Percentiles rank a stretch among this genome's conserved stretches.
phyloP scores from a whole-genome alignment of 2,888 invertebrate genomes.

The Lydus trimaculatus region DNA sequence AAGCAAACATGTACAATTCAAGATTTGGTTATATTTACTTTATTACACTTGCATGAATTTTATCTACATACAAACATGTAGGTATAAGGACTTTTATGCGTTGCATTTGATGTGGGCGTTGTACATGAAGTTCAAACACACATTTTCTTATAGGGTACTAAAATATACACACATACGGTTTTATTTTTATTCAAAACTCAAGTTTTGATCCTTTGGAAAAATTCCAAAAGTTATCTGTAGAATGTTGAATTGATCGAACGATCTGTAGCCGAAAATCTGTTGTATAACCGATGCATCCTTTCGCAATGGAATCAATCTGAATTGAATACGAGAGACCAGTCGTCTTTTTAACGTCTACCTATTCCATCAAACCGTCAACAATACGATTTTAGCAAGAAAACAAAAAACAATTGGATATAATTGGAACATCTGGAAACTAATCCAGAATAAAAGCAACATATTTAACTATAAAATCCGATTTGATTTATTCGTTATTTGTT shows the following conservation, averaged over 20 bases:
- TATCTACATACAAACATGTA: neutral
- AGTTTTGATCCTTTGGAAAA: too few relatives aligned
- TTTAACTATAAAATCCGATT: neutral
- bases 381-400: neutral
- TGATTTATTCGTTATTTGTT: neutral
- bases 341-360: neutral
- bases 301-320: neutral
- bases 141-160: neutral
- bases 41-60: constrained; percentile 3
- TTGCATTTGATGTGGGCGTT: constrained; percentile 4
- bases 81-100: neutral
- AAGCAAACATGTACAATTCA: neutral
- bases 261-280: neutral
- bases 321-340: neutral
- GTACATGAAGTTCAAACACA: neutral
- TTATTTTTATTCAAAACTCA: too few relatives aligned
- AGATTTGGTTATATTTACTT: constrained; percentile 6
- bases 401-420: too few relatives aligned
- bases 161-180: neutral
- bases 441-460: neutral
- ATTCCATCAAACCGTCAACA: neutral
- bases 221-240: too few relatives aligned
- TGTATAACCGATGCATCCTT: neutral
- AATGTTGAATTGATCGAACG: neutral
- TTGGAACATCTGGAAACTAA: neutral